Percentiles rank a stretch among this genome's conserved stretches.
Conservation (phyloP, 2,888 invertebrate species). For the Psylliodes chrysocephalus region DNA sequence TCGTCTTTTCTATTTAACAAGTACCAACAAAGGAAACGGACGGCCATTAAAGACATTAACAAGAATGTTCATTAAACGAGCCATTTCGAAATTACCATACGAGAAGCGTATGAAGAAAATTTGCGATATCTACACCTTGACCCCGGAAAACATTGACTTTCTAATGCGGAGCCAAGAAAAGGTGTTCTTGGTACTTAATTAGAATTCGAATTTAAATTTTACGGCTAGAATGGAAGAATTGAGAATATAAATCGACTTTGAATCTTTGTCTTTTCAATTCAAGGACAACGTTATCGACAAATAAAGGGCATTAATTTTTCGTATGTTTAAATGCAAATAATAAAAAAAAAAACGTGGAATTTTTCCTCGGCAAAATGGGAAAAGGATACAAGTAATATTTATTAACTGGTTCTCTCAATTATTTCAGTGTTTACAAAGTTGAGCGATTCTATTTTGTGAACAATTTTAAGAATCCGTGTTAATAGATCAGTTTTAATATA, state of each 20-base stretch:
- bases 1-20: too few species aligned
- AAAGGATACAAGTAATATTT: too few species aligned
- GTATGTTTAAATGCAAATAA: too few species aligned
- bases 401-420: too few species aligned
- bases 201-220: background rate
- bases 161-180: slow-evolving; percentile 22
- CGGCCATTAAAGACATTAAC: background rate
- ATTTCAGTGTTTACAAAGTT: too few species aligned
- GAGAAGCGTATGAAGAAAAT: slow-evolving; percentile 11
- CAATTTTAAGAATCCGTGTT: too few species aligned
- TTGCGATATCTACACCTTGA: slow-evolving; percentile 25
- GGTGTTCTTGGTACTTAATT: background rate
- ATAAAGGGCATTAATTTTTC: too few species aligned
- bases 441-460: too few species aligned
- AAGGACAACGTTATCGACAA: background rate
- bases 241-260: background rate
- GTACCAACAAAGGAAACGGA: background rate
- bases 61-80: background rate
- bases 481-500: too few species aligned
- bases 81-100: slow-evolving; percentile 4
- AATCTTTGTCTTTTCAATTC: background rate
- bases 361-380: too few species aligned
- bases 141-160: slow-evolving; percentile 9
- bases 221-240: background rate
- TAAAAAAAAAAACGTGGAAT: too few species aligned